A percentile compares a stretch with the other conserved stretches of the same genome.
phyloP scores from a whole-genome alignment of 1,140 invertebrate genomes.

The Colletes gigas region DNA sequence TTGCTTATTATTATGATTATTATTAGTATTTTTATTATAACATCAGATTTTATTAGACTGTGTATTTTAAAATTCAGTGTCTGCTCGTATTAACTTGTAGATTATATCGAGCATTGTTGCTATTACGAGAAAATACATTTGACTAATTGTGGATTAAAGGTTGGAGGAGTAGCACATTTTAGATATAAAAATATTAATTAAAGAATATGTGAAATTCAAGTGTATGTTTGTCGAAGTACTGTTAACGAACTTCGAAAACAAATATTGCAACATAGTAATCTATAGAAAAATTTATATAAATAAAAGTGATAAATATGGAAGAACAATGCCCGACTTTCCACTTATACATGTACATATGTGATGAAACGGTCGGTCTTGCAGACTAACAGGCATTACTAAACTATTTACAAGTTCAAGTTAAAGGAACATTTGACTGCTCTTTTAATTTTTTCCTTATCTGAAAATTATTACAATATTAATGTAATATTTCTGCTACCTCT shows the following conservation, averaged over 20 bases:
- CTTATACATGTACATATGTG: slow-evolving; percentile 27
- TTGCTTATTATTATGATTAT: slow-evolving; percentile 8
- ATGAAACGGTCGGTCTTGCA: slow-evolving; percentile 30
- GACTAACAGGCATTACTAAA: slow-evolving; percentile 37
- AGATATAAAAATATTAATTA: slow-evolving; percentile 14
- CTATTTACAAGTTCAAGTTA: slow-evolving; percentile 46
- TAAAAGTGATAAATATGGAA: slow-evolving; percentile 20
- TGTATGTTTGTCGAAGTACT: neutral
- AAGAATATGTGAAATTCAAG: slow-evolving; percentile 1
- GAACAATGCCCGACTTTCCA: slow-evolving; percentile 41
- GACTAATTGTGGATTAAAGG: neutral
- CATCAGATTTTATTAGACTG: slow-evolving; percentile 41
- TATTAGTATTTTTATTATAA: slow-evolving; percentile 38
- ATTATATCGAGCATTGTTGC: slow-evolving; percentile 43
- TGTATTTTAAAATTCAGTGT: slow-evolving; percentile 44
- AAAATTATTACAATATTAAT: slow-evolving; percentile 37
- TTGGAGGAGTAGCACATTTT: neutral
- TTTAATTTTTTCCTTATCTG: slow-evolving; percentile 8
- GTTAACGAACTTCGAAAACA: neutral
- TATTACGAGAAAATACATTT: slow-evolving; percentile 20
- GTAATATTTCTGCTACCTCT: slow-evolving; percentile 26
- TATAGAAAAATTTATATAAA: neutral
- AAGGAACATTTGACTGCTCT: slow-evolving; percentile 45
- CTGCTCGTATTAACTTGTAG: slow-evolving; percentile 31
- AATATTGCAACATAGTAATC: neutral